These are phyloP conservation scores for Bergia sp. DNA, from an alignment of 92 coral and sea anemone genomes.

Conservation along the genomic window DNA sequence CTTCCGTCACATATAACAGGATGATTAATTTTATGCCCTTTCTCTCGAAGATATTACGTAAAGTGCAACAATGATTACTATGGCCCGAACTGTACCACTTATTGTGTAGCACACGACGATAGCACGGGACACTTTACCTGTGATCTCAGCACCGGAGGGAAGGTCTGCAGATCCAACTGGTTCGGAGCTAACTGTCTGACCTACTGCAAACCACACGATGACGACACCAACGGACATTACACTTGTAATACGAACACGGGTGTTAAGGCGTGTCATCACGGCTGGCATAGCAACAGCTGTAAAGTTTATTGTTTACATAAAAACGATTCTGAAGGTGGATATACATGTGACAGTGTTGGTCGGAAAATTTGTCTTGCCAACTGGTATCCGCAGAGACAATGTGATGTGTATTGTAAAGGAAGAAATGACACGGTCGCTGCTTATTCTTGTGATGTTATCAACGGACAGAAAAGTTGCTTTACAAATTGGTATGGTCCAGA, in stretches of 20 bases:
- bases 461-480: slow-evolving; percentile 59
- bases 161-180: slow-evolving; percentile 64
- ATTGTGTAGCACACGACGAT: slow-evolving; percentile 73
- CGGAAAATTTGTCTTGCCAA: slow-evolving; percentile 48
- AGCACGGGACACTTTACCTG: slow-evolving; percentile 80
- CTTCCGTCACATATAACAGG: not conserved
- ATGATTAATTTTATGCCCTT: not conserved
- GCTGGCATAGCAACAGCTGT: slow-evolving; percentile 78
- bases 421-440: slow-evolving; percentile 55
- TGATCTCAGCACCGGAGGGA: slow-evolving; percentile 58
- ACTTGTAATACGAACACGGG: slow-evolving; percentile 61
- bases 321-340: slow-evolving; percentile 64
- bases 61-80: slow-evolving; percentile 83
- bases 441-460: slow-evolving; percentile 56
- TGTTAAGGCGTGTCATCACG: slow-evolving; percentile 48
- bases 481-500: slow-evolving; percentile 82
- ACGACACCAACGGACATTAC: slow-evolving; percentile 56
- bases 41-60: slow-evolving; percentile 52
- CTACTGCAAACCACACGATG: slow-evolving; percentile 55
- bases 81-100: slow-evolving; percentile 74
- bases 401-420: slow-evolving; percentile 45
- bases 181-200: slow-evolving; percentile 50
- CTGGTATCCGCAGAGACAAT: slow-evolving; percentile 52
- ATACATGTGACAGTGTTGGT: slow-evolving; percentile 49
- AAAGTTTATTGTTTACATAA: slow-evolving; percentile 55